phyloP scores from a whole-genome alignment of 2,113 vertebrate species.

The Pomatorhinus ruficollis region DNA sequence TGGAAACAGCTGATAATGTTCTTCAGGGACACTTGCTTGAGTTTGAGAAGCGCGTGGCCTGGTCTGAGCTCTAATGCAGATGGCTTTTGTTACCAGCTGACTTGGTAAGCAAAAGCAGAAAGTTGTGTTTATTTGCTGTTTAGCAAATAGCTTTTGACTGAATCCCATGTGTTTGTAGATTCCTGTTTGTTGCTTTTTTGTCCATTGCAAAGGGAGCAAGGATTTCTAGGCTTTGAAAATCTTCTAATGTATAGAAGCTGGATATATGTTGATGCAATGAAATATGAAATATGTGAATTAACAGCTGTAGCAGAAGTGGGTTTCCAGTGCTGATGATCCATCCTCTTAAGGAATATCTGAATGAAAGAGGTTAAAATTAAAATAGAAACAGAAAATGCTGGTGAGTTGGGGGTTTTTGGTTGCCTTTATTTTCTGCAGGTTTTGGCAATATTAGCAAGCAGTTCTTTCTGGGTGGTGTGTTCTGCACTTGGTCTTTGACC shows the following conservation, averaged over 20 bases:
- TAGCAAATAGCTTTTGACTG: background rate
- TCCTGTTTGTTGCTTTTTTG: background rate
- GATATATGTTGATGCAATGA: background rate
- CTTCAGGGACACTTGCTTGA: background rate
- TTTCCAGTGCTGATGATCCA: background rate
- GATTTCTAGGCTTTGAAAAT: background rate
- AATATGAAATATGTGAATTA: background rate
- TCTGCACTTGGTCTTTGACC: conserved; percentile 10
- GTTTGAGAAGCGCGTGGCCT: background rate
- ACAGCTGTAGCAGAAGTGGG: background rate
- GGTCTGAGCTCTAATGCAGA: background rate
- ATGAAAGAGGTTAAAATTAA: background rate
- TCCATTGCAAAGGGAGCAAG: background rate
- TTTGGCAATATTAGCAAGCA: background rate
- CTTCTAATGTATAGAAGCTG: background rate
- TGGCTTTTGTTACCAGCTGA: background rate
- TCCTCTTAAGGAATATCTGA: background rate
- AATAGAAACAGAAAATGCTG: background rate
- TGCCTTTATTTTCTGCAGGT: background rate
- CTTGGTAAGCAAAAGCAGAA: background rate
- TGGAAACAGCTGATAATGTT: background rate
- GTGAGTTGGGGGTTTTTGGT: background rate
- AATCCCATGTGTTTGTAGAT: background rate
- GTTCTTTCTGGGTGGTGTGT: background rate
- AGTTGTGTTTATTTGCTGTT: background rate